Evolutionary conservation across 2,888 invertebrate genomes (phyloP).

Genomic region (Scelioninae gen. 2): DNA sequence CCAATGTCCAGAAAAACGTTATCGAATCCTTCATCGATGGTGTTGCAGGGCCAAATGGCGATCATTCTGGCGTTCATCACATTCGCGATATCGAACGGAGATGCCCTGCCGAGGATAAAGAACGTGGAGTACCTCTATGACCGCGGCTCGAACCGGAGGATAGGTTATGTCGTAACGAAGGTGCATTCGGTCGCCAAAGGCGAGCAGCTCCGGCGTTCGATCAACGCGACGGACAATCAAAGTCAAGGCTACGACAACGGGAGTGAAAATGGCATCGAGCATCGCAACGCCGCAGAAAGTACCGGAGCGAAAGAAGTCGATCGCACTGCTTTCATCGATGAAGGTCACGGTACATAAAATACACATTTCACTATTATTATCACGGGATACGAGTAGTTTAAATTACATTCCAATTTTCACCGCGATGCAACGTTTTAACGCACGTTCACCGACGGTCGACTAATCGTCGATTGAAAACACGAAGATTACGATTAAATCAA

Average conservation of each 20-base stretch:
- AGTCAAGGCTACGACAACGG: constrained; percentile 56
- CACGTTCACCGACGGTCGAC: constrained; percentile 38
- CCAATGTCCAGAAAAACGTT: too few relatives aligned
- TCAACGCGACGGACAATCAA: constrained; percentile 45
- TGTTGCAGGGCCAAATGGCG: constrained; percentile 59
- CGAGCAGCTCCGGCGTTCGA: constrained; percentile 37
- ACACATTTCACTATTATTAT: constrained; percentile 58
- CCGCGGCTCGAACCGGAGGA: constrained; percentile 51
- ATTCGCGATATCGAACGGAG: constrained; percentile 28
- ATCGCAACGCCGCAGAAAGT: constrained; percentile 56
- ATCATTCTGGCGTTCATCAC: constrained; percentile 58
- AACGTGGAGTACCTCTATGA: constrained; percentile 60
- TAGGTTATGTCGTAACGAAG: constrained; percentile 63
- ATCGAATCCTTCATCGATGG: too few relatives aligned
- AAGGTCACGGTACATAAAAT: constrained; percentile 61
- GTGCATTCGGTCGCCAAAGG: constrained; percentile 60
- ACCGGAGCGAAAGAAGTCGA: constrained; percentile 53
- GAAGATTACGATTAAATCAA: too few relatives aligned
- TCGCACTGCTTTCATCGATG: constrained; percentile 58
- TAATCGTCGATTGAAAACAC: too few relatives aligned
- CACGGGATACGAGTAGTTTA: constrained; percentile 34
- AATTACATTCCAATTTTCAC: constrained; percentile 55
- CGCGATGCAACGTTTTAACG: constrained; percentile 28
- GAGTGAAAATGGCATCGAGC: constrained; percentile 57
- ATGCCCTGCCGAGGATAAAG: constrained; percentile 57